Evolutionary conservation across 2,888 invertebrate genomes (phyloP).

Genomic region (Drosophila acutilabella): DNA sequence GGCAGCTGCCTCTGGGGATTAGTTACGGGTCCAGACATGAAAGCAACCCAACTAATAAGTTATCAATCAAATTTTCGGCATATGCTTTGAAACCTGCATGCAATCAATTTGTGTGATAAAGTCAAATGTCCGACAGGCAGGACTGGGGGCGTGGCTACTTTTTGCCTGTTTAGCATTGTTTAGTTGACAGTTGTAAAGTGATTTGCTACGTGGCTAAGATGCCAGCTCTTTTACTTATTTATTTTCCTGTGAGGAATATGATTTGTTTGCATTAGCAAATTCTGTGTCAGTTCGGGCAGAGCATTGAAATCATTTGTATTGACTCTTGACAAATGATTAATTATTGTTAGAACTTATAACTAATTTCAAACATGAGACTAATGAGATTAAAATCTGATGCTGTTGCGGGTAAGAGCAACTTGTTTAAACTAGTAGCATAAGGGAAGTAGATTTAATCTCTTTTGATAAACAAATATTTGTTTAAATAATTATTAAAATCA

Average conservation of each 20-base stretch:
- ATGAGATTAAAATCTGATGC: background rate
- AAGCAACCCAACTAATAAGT: conserved; percentile 75
- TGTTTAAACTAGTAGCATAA: no score
- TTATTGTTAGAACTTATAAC: conserved; percentile 9
- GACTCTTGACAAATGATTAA: conserved; percentile 33
- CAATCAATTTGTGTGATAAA: conserved; percentile 64
- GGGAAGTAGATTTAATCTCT: no score
- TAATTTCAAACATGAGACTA: background rate
- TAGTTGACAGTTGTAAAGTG: conserved; percentile 76
- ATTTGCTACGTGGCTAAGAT: conserved; percentile 69
- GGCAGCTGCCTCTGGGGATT: conserved; percentile 32
- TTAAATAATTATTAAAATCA: no score
- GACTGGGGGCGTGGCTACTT: background rate
- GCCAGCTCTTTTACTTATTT: conserved; percentile 18
- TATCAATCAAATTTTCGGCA: conserved; percentile 78
- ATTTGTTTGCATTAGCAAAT: conserved; percentile 64
- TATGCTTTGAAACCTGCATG: conserved; percentile 65
- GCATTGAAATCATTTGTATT: conserved; percentile 36
- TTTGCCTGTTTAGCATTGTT: conserved; percentile 57
- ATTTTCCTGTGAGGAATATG: conserved; percentile 65
- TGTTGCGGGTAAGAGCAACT: no score
- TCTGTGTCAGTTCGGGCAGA: conserved; percentile 26
- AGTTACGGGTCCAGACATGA: conserved; percentile 47
- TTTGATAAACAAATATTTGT: no score
- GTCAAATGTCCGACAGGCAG: conserved; percentile 45